These are phyloP conservation scores for Melipona quadrifasciata DNA, from an alignment of 1,140 invertebrate genomes.

Conservation along the genomic window DNA sequence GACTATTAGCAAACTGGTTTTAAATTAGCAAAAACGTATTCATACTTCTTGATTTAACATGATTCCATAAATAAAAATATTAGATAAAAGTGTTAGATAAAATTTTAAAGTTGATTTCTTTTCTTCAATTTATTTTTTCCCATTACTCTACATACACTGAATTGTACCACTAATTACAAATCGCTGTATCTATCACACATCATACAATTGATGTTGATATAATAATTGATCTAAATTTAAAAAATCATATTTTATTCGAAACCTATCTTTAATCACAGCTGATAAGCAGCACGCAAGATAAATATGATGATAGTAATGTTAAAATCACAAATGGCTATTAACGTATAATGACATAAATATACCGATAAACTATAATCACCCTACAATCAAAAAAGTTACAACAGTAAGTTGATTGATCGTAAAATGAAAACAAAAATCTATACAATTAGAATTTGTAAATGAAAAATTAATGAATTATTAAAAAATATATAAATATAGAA, in stretches of 20 bases:
- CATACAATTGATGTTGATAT: neutral
- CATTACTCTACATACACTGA: no score
- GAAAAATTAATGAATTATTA: neutral
- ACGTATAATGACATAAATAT: neutral
- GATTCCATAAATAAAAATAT: no score
- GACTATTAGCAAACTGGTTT: neutral
- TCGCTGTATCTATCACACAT: no score
- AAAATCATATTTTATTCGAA: neutral
- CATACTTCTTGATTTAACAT: no score
- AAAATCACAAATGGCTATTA: neutral
- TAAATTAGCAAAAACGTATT: neutral
- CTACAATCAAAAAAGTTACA: neutral
- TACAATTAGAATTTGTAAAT: neutral
- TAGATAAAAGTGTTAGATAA: no score
- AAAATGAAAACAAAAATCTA: neutral
- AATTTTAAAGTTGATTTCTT: no score
- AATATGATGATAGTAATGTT: neutral
- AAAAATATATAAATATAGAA: neutral
- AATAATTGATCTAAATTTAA: neutral
- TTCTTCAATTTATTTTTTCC: no score
- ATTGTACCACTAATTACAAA: no score
- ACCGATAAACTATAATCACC: neutral
- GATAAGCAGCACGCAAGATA: neutral
- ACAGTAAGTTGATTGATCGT: neutral
- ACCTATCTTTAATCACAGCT: neutral